Evolutionary conservation across 2,888 invertebrate species (phyloP), one percentile per base, ranked within the genome.

Genomic region (Drosophila niveifrons): DNA sequence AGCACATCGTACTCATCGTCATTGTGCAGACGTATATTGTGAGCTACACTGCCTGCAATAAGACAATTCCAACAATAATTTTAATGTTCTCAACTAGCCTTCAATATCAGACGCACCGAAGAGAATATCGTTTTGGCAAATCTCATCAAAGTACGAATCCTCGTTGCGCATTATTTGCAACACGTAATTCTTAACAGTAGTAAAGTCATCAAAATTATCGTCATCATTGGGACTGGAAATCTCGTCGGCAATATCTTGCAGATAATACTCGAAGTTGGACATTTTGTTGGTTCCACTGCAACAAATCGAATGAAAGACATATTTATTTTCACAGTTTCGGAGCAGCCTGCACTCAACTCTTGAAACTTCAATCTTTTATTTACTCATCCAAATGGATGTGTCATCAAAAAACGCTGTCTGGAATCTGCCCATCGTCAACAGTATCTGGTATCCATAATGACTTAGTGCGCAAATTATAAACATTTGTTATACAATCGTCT

Each of bases 1-100:
- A 87, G 65, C 1, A 88, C 75, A 63, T 90, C 87, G 31, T 71
- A 80, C 29, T 90, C 88, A 39, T 85, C 63, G 0, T 87, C 81
- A 15, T 43, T 29, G 7, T 59, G 39, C 7, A 81, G 53, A 51
- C 80, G 85, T 2, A 86, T 28, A 1, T 73, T 65, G 8, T 86
- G 80, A 0, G 66, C 57, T 13, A 58, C 66, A 18, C 88, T 88
- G 1, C 89, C 90, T 84, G 52, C 3, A 48, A 48, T 31, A 34
- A 2, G 0, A 36, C 9, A 10, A 2, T 11, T 7, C 3, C 34
- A 10, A 10, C n/a, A 13, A 17, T 15, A 15, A 7, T 1, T 7
- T 4, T 13, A 6, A 18, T 10, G 23, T 7, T 9, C 1, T 7
- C n/a, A 15, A 6, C n/a, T 1, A 1, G n/a, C 15, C 2, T 23